phyloP scores from a whole-genome alignment of 1,140 invertebrate genomes.

The Euwallacea similis region DNA sequence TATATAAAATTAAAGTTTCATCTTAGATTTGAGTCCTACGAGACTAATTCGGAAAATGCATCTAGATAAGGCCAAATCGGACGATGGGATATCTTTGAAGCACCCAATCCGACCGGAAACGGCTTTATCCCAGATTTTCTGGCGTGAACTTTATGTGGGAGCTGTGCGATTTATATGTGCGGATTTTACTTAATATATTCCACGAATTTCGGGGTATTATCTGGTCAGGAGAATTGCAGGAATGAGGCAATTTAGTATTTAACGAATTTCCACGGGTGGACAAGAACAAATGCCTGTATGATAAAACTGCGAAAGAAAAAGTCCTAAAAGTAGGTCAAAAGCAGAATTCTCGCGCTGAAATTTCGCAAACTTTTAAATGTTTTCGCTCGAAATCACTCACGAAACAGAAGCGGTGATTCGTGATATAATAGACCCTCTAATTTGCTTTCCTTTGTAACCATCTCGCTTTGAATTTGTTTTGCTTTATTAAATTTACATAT shows the following conservation, averaged over 20 bases:
- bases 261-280: too few relatives aligned
- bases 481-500: constrained; percentile 38
- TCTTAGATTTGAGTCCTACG: constrained; percentile 24
- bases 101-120: constrained; percentile 5
- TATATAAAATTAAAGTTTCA: constrained; percentile 35
- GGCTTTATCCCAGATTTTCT: constrained; percentile 3
- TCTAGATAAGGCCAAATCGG: constrained; percentile 22
- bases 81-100: constrained; percentile 24
- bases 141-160: not conserved
- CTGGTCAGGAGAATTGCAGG: too few relatives aligned
- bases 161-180: not conserved
- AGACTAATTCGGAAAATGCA: constrained; percentile 34
- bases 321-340: constrained; percentile 10
- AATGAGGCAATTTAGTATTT: too few relatives aligned
- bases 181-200: too few relatives aligned
- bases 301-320: not conserved
- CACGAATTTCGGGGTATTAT: too few relatives aligned
- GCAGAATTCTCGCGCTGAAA: constrained; percentile 15
- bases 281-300: not conserved
- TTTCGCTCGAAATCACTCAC: constrained; percentile 25
- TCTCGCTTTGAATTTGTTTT: constrained; percentile 35
- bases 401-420: constrained; percentile 27
- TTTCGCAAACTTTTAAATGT: constrained; percentile 29
- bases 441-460: constrained; percentile 29
- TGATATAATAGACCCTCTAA: constrained; percentile 34